These are phyloP conservation scores for Puma concolor DNA, from an alignment of 2,113 vertebrate species.

Conservation along the genomic window DNA sequence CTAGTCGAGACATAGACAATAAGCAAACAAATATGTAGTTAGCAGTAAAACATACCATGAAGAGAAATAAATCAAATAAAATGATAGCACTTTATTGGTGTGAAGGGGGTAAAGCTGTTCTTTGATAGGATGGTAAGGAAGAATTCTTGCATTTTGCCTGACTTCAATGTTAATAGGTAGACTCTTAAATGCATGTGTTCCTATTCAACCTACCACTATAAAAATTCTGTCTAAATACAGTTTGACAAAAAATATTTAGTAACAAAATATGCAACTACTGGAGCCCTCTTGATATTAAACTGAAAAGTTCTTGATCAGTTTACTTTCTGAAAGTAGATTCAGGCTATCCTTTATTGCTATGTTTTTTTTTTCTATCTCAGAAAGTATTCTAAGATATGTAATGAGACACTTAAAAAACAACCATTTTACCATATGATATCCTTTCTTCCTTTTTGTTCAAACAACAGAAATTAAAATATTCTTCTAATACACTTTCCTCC, in stretches of 20 bases:
- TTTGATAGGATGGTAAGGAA: not conserved
- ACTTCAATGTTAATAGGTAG: not conserved
- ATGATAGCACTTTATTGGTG: not conserved
- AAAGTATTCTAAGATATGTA: slow-evolving; percentile 34
- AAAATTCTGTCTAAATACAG: not conserved
- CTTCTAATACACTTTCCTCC: not conserved
- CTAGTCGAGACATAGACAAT: not conserved
- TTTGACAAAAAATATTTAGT: not conserved
- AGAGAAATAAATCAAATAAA: not conserved
- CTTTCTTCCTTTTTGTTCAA: not conserved
- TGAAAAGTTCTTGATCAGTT: not conserved
- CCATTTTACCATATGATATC: not conserved
- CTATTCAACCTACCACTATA: not conserved
- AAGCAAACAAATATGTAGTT: not conserved
- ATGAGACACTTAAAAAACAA: slow-evolving; percentile 40
- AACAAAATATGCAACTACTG: not conserved
- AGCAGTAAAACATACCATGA: not conserved
- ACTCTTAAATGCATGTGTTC: not conserved
- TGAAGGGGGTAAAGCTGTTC: not conserved
- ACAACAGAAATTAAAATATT: not conserved
- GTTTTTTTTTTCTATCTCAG: not conserved
- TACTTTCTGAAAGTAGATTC: slow-evolving; percentile 8
- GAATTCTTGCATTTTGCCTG: not conserved
- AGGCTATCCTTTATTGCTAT: not conserved
- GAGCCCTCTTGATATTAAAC: not conserved